A percentile compares a stretch with the other conserved stretches of the same genome.
phyloP scores from a whole-genome alignment of 1,140 invertebrate species.

The Leucophenga varia region DNA sequence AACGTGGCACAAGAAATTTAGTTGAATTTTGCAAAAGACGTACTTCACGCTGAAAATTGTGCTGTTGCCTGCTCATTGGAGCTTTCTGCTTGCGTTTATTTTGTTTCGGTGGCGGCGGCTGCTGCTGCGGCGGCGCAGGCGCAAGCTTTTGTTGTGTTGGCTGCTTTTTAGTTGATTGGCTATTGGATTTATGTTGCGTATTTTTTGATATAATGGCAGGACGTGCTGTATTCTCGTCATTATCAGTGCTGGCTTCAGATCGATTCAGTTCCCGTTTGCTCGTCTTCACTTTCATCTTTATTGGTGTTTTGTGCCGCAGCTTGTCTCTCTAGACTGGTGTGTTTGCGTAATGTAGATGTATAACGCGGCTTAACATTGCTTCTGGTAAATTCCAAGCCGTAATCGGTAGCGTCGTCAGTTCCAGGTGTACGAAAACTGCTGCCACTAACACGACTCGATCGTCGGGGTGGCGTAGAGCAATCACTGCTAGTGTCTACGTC shows the following conservation, averaged over 20 bases:
- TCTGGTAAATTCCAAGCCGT: slow-evolving; percentile 34
- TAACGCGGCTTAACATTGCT: slow-evolving; percentile 17
- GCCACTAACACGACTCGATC: no score
- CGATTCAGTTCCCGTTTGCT: no score
- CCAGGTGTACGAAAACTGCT: slow-evolving; percentile 17
- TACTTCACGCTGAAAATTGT: slow-evolving; percentile 21
- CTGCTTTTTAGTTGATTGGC: slow-evolving; percentile 3
- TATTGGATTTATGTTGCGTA: slow-evolving; percentile 14
- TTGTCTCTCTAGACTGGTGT: no score
- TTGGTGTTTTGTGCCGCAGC: no score
- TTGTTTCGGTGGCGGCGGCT: not conserved
- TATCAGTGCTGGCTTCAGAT: slow-evolving; percentile 4
- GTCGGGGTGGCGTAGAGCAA: no score
- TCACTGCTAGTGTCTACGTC: no score
- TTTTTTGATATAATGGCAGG: no score
- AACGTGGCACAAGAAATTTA: slow-evolving; percentile 29
- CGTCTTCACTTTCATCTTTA: no score
- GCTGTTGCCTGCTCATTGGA: slow-evolving; percentile 1
- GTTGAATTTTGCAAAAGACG: not conserved
- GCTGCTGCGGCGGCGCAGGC: not conserved
- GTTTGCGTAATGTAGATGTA: slow-evolving; percentile 23
- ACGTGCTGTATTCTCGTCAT: not conserved
- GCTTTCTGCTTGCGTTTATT: slow-evolving; percentile 16
- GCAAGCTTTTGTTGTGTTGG: no score
- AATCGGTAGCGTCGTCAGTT: slow-evolving; percentile 25